phyloP scores from a whole-genome alignment of 2,113 vertebrate species.

The Propithecus coquereli region DNA sequence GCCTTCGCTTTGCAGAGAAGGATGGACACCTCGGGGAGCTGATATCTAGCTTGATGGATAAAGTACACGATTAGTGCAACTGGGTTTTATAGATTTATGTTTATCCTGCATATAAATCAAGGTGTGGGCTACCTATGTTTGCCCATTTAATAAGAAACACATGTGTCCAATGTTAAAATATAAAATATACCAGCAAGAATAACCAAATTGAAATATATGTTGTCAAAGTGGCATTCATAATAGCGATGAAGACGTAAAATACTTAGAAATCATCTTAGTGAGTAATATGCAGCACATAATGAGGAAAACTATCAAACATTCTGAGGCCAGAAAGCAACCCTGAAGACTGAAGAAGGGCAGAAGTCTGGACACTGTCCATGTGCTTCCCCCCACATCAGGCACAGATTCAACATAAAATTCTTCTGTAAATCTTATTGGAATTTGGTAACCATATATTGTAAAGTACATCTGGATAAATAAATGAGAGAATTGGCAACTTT shows the following conservation, averaged over 20 bases:
- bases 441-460: not conserved
- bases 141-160: not conserved
- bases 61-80: accelerated
- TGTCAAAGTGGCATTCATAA: not conserved
- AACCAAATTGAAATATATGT: not conserved
- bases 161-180: not conserved
- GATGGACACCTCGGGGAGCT: not conserved
- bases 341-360: accelerated
- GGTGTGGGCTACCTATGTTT: not conserved
- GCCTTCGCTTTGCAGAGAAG: not conserved
- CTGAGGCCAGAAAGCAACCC: not conserved
- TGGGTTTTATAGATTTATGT: not conserved
- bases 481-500: not conserved
- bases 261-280: not conserved
- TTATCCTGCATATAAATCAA: not conserved
- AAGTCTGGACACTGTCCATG: accelerated
- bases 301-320: not conserved
- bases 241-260: not conserved
- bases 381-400: not conserved
- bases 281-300: accelerated
- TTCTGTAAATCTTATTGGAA: not conserved
- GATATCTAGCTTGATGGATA: not conserved
- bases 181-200: too few relatives aligned
- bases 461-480: not conserved
- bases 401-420: not conserved